Evolutionary conservation across 2,888 invertebrate genomes (phyloP).

Genomic region (Leptura quadrifasciata): DNA sequence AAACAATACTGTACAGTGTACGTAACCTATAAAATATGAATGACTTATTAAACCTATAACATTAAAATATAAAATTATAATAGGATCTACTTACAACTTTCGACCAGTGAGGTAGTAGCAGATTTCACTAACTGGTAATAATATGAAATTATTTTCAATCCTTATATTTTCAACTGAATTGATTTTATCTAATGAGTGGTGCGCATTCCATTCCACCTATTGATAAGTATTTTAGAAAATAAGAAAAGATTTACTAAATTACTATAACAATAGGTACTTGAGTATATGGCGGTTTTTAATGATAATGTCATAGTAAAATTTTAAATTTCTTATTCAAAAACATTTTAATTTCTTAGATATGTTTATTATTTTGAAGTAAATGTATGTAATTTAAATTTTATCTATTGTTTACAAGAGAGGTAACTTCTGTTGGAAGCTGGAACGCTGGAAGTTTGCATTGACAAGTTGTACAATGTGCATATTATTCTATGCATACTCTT

Average conservation of each 20-base stretch:
- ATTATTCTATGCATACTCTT: too few relatives aligned
- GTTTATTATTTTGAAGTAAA: too few relatives aligned
- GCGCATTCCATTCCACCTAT: background rate
- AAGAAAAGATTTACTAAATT: background rate
- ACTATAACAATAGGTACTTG: background rate
- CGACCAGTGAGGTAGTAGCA: background rate
- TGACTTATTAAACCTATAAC: background rate
- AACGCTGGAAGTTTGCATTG: too few relatives aligned
- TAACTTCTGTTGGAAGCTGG: too few relatives aligned
- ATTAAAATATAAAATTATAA: background rate
- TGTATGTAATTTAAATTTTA: too few relatives aligned
- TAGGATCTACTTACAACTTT: background rate
- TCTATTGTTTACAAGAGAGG: too few relatives aligned
- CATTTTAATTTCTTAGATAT: too few relatives aligned
- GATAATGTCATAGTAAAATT: too few relatives aligned
- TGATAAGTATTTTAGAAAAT: background rate
- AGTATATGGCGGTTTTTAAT: background rate
- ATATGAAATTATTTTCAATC: background rate
- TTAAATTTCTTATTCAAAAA: too few relatives aligned
- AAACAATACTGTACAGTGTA: too few relatives aligned
- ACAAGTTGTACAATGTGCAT: too few relatives aligned
- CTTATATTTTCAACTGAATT: background rate
- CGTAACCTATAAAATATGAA: too few relatives aligned
- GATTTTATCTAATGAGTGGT: slow-evolving; percentile 3
- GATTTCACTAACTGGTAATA: background rate